Percentiles rank a stretch among this genome's conserved stretches.
These are phyloP conservation scores for Brachypodius melanocephalos DNA, from an alignment of 2,113 vertebrate species.

Conservation along the genomic window DNA sequence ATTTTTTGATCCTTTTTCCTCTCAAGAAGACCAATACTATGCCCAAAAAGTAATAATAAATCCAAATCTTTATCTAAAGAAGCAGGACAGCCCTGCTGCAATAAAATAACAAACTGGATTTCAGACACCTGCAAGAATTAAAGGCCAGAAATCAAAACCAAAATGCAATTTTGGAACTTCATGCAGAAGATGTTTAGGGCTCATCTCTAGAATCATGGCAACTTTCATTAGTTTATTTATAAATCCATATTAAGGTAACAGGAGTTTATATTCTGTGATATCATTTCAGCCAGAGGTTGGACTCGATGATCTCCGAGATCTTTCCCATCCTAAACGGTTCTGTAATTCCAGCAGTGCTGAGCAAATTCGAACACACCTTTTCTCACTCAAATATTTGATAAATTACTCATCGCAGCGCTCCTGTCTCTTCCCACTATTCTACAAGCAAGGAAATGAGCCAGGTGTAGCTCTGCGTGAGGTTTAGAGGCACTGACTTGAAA, in stretches of 20 bases:
- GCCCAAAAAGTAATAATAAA: not conserved
- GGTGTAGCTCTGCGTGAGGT: accelerated
- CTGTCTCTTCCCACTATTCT: not conserved
- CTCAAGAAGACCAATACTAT: accelerated
- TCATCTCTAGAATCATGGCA: accelerated
- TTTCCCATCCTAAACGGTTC: not conserved
- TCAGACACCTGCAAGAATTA: not conserved
- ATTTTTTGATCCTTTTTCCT: not conserved
- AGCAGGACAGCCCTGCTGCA: not conserved
- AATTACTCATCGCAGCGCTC: not conserved
- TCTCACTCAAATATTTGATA: not conserved
- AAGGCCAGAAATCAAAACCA: not conserved
- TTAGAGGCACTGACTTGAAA: accelerated
- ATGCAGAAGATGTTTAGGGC: accelerated
- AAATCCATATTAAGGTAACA: not conserved
- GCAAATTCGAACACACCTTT: not conserved
- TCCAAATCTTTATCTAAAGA: not conserved
- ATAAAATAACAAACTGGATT: not conserved
- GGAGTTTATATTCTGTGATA: too few species aligned
- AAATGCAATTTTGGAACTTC: not conserved
- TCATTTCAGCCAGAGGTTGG: too few species aligned
- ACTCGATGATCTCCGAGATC: not conserved
- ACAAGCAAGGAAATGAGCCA: not conserved
- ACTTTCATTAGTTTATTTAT: not conserved
- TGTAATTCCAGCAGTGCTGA: not conserved